Evolutionary conservation across 2,113 vertebrate species (phyloP), one percentile per base, ranked within the genome.

Genomic region (Sarotherodon lohbergeri): DNA sequence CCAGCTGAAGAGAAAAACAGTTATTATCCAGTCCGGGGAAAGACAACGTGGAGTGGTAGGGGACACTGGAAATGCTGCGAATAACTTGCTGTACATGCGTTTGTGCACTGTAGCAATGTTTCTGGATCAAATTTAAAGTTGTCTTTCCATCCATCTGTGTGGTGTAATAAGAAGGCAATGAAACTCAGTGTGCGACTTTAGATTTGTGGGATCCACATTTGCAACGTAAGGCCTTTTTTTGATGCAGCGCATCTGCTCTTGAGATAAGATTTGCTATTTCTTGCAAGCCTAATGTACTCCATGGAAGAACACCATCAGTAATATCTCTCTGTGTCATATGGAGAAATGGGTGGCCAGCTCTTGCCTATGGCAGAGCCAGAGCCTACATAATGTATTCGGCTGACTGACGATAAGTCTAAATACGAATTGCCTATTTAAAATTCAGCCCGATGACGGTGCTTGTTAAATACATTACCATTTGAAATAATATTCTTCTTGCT

Each of bases 181-280:
- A 86, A 91, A 90, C 17, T 76, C 73, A 34, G 46, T 85, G 79
- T 80, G 55, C 81, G 7, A 61, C 39, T 81, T 63, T 6, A 73
- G 61, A 93, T 89, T 83, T 86, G 80, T 89, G 84, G 32, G 85
- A 92, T 79, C 50, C 63, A 89, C 82, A 88, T 84, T 88, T 93
- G 91, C 91, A 87, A 68, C 16, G 82, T 83, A 86, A 88, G 84
- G 91, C 80, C 80, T 86, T 91, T 91, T 80, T 90, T 85, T 91
- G 57, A 92, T 86, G 73, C 86, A 63, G 63, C 5, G 39, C 86
- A 88, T 88, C 91, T 90, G 86, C 82, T 91, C 80, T 81, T 84
- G 66, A 76, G 89, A 93, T 89, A 89, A 92, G 89, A 92, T 86
- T 82, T 89, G 66, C 81, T 88, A 88, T 85, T 89, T 90, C 85